Evolutionary conservation across 2,113 vertebrate genomes (phyloP).

Genomic region (Hemibagrus wyckioides): DNA sequence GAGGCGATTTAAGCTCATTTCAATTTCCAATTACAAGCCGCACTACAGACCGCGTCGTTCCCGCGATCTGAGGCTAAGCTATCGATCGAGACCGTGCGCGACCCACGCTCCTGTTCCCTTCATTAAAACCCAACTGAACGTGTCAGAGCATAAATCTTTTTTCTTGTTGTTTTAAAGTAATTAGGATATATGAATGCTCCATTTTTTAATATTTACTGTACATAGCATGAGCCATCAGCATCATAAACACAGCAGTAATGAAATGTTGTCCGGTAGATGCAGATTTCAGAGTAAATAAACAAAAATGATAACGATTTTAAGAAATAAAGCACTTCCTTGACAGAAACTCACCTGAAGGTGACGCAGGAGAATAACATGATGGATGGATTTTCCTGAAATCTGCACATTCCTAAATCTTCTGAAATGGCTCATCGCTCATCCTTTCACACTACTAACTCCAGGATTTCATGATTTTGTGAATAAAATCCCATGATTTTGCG

Average conservation of each 20-base stretch:
- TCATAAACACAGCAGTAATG: conserved; percentile 1
- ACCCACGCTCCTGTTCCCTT: conserved; percentile 26
- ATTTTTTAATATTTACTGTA: not conserved
- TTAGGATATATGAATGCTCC: conserved; percentile 24
- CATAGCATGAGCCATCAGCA: not conserved
- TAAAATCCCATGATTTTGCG: too few species aligned
- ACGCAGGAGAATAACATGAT: too few species aligned
- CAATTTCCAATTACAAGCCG: conserved; percentile 62
- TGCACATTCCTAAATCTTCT: too few species aligned
- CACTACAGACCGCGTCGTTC: conserved; percentile 46
- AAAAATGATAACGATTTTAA: too few species aligned
- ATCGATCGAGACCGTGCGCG: conserved; percentile 12
- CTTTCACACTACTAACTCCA: too few species aligned
- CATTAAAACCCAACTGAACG: conserved; percentile 47
- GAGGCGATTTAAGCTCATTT: conserved; percentile 63
- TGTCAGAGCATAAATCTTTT: conserved; percentile 29
- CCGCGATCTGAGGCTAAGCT: conserved; percentile 48
- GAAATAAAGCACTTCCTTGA: too few species aligned
- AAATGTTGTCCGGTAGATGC: not conserved
- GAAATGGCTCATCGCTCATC: too few species aligned
- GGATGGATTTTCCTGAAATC: too few species aligned
- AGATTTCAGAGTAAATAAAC: too few species aligned
- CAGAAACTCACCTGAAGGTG: too few species aligned
- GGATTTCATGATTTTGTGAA: too few species aligned
- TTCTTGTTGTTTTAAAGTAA: not conserved